phyloP scores from a whole-genome alignment of 2,888 invertebrate species.

The Latrodectus elegans region DNA sequence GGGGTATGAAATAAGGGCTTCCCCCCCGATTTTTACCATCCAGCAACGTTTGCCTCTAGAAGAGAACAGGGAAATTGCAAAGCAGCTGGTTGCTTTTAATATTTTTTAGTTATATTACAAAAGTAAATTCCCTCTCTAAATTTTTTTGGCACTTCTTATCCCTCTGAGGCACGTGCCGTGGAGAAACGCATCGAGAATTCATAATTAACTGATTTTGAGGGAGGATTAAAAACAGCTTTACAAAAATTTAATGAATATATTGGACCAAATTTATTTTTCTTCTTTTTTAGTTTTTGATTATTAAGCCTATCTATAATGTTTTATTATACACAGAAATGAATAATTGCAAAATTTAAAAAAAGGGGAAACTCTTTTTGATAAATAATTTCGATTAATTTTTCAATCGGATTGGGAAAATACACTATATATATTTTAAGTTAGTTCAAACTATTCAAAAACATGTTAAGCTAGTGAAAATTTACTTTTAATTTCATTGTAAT shows the following conservation, averaged over 20 bases:
- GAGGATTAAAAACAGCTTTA: not conserved
- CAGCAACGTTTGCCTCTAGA: not conserved
- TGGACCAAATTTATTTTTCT: too few species aligned
- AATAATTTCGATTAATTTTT: too few species aligned
- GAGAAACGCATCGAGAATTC: not conserved
- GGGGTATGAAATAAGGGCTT: slow-evolving; percentile 38
- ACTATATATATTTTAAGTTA: too few species aligned
- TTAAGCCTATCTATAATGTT: too few species aligned
- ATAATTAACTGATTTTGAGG: not conserved
- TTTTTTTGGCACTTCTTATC: not conserved
- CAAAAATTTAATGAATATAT: not conserved
- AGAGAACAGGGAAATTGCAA: slow-evolving; percentile 18
- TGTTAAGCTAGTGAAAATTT: too few species aligned
- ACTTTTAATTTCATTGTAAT: too few species aligned
- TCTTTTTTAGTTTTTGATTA: too few species aligned
- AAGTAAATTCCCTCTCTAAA: not conserved
- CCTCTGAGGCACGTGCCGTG: not conserved
- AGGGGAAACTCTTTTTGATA: too few species aligned
- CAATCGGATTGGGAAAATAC: too few species aligned
- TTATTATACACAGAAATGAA: too few species aligned
- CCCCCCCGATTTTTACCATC: not conserved
- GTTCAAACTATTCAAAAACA: too few species aligned
- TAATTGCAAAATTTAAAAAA: too few species aligned
- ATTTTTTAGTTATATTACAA: slow-evolving; percentile 1
- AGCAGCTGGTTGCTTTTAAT: slow-evolving; percentile 26